phyloP scores from a whole-genome alignment of 2,797 vertebrate genomes.

The Danio jaintianensis region DNA sequence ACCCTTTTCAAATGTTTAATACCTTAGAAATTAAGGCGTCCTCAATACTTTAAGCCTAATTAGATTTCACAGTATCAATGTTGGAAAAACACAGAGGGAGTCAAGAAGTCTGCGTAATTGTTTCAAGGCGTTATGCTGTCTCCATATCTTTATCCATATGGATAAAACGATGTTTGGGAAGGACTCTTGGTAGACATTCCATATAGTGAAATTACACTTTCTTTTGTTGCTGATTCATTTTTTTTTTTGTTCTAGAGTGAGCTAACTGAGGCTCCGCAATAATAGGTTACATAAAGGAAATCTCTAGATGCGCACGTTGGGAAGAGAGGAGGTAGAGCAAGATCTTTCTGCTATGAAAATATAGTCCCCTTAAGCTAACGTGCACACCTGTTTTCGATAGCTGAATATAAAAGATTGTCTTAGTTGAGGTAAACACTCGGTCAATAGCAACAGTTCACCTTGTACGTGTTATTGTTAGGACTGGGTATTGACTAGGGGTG shows the following conservation, averaged over 20 bases:
- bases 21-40: constrained; percentile 4
- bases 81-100: constrained; percentile 15
- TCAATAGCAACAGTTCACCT: constrained; percentile 17
- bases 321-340: constrained; percentile 6
- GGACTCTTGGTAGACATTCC: background rate
- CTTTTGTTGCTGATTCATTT: background rate
- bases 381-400: constrained; percentile 59
- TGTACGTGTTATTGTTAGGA: too few species aligned
- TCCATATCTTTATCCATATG: background rate
- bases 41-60: constrained; percentile 28
- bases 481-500: too few species aligned
- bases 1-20: constrained; percentile 7
- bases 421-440: constrained; percentile 11
- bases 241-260: constrained; percentile 12
- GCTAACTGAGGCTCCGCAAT: constrained; percentile 29
- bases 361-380: constrained; percentile 54
- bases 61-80: constrained; percentile 43
- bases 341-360: constrained; percentile 44
- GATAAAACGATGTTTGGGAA: constrained; percentile 12
- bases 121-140: constrained; percentile 26
- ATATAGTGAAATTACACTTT: background rate
- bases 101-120: constrained; percentile 5
- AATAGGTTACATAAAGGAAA: constrained; percentile 55
- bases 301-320: constrained; percentile 46
- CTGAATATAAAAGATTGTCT: constrained; percentile 36